A percentile compares a stretch with the other conserved stretches of the same genome.
These are phyloP conservation scores for Cygnus atratus DNA, from an alignment of 2,113 vertebrate genomes.

Conservation along the genomic window DNA sequence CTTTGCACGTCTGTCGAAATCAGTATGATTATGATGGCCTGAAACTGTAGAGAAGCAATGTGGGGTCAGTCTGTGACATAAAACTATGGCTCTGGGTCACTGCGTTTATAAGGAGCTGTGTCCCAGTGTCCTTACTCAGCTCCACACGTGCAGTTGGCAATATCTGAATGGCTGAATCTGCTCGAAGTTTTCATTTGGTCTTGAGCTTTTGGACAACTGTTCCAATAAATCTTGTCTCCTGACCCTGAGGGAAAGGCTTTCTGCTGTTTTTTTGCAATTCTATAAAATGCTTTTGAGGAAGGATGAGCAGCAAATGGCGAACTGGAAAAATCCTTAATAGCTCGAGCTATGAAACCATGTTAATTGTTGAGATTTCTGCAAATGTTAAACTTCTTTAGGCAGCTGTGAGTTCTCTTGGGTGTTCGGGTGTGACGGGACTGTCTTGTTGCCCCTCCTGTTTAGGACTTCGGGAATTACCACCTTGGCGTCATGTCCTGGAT, in stretches of 20 bases:
- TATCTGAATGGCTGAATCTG: neutral
- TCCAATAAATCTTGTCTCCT: neutral
- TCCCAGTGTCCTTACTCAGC: neutral
- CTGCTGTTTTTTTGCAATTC: neutral
- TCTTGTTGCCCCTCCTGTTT: neutral
- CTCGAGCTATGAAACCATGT: neutral
- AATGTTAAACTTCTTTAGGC: neutral
- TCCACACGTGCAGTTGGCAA: neutral
- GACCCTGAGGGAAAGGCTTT: neutral
- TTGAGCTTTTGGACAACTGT: neutral
- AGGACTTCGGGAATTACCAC: slow-evolving; percentile 95
- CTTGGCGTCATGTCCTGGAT: slow-evolving; percentile 96
- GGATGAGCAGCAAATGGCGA: neutral
- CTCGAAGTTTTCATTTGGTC: neutral
- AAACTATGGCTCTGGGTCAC: neutral
- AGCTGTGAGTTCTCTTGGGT: neutral
- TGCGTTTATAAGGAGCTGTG: neutral
- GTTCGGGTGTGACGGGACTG: neutral
- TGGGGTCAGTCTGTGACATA: fast-evolving
- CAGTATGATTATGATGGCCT: fast-evolving
- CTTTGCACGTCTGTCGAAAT: neutral
- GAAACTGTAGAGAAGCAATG: neutral
- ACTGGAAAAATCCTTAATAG: fast-evolving
- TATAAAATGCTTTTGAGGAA: neutral
- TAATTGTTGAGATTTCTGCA: neutral